phyloP scores from a whole-genome alignment of 2,113 vertebrate genomes.

The Thomomys bottae region DNA sequence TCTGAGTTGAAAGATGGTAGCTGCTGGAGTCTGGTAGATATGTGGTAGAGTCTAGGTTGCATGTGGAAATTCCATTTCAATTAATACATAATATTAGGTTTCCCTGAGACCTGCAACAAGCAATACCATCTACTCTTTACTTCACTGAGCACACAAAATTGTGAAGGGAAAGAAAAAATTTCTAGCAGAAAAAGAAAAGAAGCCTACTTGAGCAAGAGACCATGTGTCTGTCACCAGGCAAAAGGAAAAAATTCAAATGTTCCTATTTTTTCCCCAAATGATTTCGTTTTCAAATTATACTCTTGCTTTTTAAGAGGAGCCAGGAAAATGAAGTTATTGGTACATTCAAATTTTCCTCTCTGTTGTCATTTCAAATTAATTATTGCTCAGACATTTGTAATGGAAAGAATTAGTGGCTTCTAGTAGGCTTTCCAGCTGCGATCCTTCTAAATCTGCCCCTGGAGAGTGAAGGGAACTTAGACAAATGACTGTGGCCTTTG shows the following conservation, averaged over 20 bases:
- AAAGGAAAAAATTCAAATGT: slow-evolving; percentile 42
- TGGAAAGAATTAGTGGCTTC: slow-evolving; percentile 61
- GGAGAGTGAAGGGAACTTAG: background rate
- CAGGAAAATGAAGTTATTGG: slow-evolving; percentile 76
- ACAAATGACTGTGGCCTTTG: background rate
- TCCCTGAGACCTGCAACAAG: background rate
- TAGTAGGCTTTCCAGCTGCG: slow-evolving; percentile 26
- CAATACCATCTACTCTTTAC: background rate
- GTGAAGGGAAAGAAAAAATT: background rate
- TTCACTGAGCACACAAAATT: background rate
- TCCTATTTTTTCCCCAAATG: slow-evolving; percentile 21
- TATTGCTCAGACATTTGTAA: slow-evolving; percentile 69
- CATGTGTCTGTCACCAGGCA: background rate
- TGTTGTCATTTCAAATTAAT: slow-evolving; percentile 73
- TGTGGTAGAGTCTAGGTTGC: background rate
- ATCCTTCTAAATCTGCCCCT: slow-evolving; percentile 51
- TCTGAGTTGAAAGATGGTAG: background rate
- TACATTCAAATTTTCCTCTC: slow-evolving; percentile 68
- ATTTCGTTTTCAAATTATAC: slow-evolving; percentile 68
- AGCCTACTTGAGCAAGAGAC: slow-evolving; percentile 52
- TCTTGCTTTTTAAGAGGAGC: slow-evolving; percentile 65
- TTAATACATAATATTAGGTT: background rate
- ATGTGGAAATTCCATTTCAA: background rate
- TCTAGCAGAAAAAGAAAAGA: slow-evolving; percentile 31
- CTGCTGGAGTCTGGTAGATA: background rate